phyloP scores from a whole-genome alignment of 2,113 vertebrate species.

The Heterochromis multidens region DNA sequence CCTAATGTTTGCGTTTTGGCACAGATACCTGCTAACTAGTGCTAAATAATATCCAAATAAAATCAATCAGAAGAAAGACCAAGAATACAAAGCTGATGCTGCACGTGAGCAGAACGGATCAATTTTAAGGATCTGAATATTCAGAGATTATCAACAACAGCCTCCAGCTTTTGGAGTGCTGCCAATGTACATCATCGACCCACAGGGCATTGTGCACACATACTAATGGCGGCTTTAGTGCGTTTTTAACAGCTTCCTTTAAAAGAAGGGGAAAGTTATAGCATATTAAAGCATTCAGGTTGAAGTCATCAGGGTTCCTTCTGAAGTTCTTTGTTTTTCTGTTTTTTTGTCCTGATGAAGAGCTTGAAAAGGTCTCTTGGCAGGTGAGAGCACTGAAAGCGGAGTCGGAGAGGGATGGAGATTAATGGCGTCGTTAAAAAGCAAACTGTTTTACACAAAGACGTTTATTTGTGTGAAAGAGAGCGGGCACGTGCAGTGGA shows the following conservation, averaged over 20 bases:
- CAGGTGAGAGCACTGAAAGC: background rate
- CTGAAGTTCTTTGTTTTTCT: background rate
- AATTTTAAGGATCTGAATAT: no score
- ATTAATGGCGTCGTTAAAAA: background rate
- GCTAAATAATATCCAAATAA: background rate
- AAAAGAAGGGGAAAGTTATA: background rate
- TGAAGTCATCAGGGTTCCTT: no score
- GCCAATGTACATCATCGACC: no score
- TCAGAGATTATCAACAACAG: background rate
- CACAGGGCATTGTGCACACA: background rate
- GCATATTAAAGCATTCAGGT: background rate
- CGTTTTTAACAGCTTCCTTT: background rate
- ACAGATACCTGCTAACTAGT: no score
- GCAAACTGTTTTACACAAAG: background rate
- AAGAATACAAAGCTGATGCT: rapidly evolving
- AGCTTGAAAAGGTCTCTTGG: background rate
- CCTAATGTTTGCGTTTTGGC: no score
- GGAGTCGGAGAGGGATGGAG: background rate
- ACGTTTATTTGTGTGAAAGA: background rate
- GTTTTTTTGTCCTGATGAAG: background rate
- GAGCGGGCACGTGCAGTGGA: background rate
- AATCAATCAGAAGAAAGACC: no score
- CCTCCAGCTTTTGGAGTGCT: background rate
- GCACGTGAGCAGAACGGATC: background rate
- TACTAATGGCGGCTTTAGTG: background rate